A percentile compares a stretch with the other conserved stretches of the same genome.
phyloP scores from a whole-genome alignment of 2,888 invertebrate species.

The Callosobruchus maculatus region DNA sequence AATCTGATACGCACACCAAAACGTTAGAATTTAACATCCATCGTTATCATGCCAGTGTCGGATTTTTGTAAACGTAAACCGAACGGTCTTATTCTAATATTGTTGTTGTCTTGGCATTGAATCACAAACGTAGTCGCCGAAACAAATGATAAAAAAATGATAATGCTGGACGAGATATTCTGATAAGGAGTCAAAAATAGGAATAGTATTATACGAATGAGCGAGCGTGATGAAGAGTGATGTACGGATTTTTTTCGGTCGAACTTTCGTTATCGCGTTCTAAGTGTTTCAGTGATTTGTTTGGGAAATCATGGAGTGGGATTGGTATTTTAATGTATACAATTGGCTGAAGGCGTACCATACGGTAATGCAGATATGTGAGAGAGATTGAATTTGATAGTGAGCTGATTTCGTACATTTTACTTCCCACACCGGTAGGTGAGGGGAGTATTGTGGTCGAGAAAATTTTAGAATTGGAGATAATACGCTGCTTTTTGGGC shows the following conservation, averaged over 20 bases:
- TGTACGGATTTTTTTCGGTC: not conserved
- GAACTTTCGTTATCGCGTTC: not conserved
- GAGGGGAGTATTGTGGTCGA: too few relatives aligned
- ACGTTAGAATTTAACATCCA: too few relatives aligned
- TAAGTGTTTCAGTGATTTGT: not conserved
- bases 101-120: not conserved
- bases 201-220: not conserved
- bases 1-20: too few relatives aligned
- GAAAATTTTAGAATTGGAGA: too few relatives aligned
- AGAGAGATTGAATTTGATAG: too few relatives aligned
- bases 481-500: too few relatives aligned
- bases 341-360: not conserved
- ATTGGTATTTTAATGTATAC: not conserved
- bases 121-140: not conserved
- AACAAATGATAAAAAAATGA: not conserved
- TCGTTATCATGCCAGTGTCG: not conserved
- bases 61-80: not conserved
- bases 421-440: too few relatives aligned
- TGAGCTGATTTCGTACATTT: too few relatives aligned
- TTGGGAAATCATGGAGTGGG: not conserved
- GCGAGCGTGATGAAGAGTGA: not conserved
- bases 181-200: slow-evolving; percentile 3
- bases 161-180: not conserved
- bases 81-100: not conserved
- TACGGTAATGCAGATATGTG: not conserved